Evolutionary conservation across 2,113 vertebrate genomes (phyloP).

Genomic region (Eudorcas thomsonii): DNA sequence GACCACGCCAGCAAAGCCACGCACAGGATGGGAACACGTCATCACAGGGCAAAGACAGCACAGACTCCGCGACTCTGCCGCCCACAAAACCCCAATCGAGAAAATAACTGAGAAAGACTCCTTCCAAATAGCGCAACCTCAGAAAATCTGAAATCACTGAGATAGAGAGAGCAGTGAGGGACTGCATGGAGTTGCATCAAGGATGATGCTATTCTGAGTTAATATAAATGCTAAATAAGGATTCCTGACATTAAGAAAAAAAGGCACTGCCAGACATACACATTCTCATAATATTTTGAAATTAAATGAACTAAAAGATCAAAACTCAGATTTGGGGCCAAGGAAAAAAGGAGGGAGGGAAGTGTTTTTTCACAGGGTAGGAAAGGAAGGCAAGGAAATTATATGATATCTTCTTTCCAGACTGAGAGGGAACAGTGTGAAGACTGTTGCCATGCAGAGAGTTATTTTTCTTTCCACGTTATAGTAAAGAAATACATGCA

Average conservation of each 20-base stretch:
- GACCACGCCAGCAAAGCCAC: rapidly evolving
- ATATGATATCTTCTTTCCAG: too few species aligned
- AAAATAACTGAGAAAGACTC: neutral
- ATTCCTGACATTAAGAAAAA: neutral
- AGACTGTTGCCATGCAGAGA: neutral
- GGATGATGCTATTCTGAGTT: neutral
- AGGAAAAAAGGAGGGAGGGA: neutral
- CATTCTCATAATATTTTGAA: neutral
- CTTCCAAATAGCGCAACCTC: neutral
- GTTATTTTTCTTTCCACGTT: neutral
- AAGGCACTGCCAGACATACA: neutral
- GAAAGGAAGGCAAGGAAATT: neutral
- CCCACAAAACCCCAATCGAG: neutral
- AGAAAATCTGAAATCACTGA: neutral
- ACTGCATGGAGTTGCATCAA: neutral
- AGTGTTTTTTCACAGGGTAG: neutral
- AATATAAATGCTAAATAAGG: conserved; percentile 21
- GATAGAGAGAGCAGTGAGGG: neutral
- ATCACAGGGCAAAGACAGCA: neutral
- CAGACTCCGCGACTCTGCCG: rapidly evolving
- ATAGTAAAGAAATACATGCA: neutral
- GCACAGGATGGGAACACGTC: rapidly evolving
- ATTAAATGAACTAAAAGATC: neutral
- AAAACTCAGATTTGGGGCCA: neutral
- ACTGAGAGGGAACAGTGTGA: neutral